Conservation (phyloP, 2,888 invertebrate genomes). For the Scaptomyza cyrtandrae region DNA sequence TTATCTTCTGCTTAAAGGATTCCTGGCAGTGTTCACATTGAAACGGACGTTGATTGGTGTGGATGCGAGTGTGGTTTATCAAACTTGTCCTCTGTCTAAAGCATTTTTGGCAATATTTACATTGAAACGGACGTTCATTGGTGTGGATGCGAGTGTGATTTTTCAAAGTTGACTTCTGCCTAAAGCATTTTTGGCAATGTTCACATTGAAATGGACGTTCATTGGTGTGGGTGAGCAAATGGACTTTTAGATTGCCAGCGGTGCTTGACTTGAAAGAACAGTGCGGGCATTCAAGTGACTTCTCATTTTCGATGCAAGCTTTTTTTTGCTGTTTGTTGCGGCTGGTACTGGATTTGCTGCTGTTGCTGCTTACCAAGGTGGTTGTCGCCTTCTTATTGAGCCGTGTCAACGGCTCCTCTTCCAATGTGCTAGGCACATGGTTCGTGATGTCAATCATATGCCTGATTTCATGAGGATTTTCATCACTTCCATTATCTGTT, state of each 20-base stretch:
- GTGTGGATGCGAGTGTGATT: conserved; percentile 6
- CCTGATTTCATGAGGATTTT: neutral
- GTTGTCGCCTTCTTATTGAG: neutral
- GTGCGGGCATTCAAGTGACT: neutral
- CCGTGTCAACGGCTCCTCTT: neutral
- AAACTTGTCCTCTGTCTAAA: too few species aligned
- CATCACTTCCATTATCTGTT: too few species aligned
- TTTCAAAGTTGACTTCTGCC: neutral
- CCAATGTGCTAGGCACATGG: neutral
- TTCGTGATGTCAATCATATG: conserved; percentile 17
- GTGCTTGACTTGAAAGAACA: neutral
- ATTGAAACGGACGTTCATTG: too few species aligned
- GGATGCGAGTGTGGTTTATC: too few species aligned
- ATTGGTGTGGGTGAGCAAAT: conserved; percentile 28
- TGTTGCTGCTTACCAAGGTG: neutral
- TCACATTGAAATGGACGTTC: conserved; percentile 12
- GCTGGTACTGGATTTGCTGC: too few species aligned
- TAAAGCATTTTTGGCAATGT: conserved; percentile 18
- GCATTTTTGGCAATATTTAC: too few species aligned
- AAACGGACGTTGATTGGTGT: conserved; percentile 12
- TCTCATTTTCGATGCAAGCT: too few species aligned
- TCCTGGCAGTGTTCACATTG: conserved; percentile 20
- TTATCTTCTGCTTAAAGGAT: conserved; percentile 1
- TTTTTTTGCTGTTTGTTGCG: neutral
- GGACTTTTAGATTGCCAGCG: conserved; percentile 15